Percentiles rank a stretch among this genome's conserved stretches.
phyloP scores from a whole-genome alignment of 1,140 invertebrate genomes.

The Pseudachorutes palmiensis region DNA sequence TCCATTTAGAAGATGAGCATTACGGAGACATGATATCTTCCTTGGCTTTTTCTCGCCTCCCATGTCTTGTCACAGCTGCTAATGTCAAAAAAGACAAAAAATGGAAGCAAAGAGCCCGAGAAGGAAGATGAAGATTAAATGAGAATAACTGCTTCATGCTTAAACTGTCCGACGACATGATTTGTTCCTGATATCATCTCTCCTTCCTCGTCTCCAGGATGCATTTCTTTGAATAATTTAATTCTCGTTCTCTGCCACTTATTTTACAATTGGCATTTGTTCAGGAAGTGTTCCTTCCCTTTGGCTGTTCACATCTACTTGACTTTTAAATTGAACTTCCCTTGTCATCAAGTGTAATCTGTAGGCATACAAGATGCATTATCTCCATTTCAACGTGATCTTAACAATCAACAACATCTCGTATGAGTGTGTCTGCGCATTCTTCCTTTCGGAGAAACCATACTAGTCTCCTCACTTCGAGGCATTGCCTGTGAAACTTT shows the following conservation, averaged over 20 bases:
- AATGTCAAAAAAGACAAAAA: constrained; percentile 10
- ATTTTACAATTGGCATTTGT: background rate
- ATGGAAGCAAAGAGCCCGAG: background rate
- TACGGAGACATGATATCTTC: background rate
- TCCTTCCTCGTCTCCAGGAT: background rate
- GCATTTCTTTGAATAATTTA: background rate
- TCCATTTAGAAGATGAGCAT: constrained; percentile 6
- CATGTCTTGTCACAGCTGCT: background rate
- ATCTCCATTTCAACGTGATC: background rate
- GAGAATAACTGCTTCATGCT: background rate
- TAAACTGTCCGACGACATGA: constrained; percentile 8
- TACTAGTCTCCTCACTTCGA: too few relatives aligned
- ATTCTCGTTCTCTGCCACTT: background rate
- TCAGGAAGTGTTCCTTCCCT: background rate
- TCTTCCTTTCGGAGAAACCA: too few relatives aligned
- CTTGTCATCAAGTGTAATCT: too few relatives aligned
- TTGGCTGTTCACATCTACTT: background rate
- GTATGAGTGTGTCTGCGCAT: too few relatives aligned
- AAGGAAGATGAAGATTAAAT: constrained; percentile 9
- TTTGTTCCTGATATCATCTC: constrained; percentile 8
- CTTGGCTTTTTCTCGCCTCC: background rate
- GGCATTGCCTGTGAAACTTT: too few relatives aligned
- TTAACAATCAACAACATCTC: background rate
- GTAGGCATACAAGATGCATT: too few relatives aligned
- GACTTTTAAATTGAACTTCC: too few relatives aligned